Conservation (phyloP, 2,888 invertebrate genomes). For the Eutolmus rufibarbis region DNA sequence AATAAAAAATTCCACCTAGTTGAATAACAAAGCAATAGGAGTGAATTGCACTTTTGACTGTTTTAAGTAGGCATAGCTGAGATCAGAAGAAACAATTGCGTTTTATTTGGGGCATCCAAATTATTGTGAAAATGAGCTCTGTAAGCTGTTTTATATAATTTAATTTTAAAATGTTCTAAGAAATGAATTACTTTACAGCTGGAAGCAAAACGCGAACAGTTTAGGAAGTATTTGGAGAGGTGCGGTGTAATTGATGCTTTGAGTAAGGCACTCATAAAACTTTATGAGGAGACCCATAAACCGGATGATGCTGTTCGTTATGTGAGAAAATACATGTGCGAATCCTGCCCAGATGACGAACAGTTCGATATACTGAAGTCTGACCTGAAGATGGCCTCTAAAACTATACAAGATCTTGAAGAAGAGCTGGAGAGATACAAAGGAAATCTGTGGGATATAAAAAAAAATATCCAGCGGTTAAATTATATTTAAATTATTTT, state of each 20-base stretch:
- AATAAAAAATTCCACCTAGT: neutral
- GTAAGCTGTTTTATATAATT: constrained; percentile 50
- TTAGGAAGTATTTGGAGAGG: constrained; percentile 61
- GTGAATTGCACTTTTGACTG: neutral
- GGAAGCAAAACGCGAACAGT: constrained; percentile 62
- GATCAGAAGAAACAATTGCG: neutral
- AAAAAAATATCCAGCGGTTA: neutral
- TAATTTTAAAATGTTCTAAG: neutral
- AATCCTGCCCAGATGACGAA: constrained; percentile 60
- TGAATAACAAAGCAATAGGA: neutral
- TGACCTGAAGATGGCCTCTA: constrained; percentile 57
- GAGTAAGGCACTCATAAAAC: constrained; percentile 60
- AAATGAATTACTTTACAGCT: constrained; percentile 51
- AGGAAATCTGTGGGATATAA: constrained; percentile 53
- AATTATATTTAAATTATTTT: neutral
- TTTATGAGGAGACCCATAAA: constrained; percentile 62
- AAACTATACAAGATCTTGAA: constrained; percentile 56
- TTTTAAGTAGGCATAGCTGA: neutral
- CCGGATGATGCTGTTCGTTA: constrained; percentile 62
- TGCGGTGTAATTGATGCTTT: constrained; percentile 61
- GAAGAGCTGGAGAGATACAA: constrained; percentile 57
- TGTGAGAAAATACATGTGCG: constrained; percentile 61
- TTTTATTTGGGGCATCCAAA: neutral
- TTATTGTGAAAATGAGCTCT: constrained; percentile 55
- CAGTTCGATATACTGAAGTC: constrained; percentile 58